Evolutionary conservation across 1,140 invertebrate genomes (phyloP).

Genomic region (Macrobrachium nipponense): DNA sequence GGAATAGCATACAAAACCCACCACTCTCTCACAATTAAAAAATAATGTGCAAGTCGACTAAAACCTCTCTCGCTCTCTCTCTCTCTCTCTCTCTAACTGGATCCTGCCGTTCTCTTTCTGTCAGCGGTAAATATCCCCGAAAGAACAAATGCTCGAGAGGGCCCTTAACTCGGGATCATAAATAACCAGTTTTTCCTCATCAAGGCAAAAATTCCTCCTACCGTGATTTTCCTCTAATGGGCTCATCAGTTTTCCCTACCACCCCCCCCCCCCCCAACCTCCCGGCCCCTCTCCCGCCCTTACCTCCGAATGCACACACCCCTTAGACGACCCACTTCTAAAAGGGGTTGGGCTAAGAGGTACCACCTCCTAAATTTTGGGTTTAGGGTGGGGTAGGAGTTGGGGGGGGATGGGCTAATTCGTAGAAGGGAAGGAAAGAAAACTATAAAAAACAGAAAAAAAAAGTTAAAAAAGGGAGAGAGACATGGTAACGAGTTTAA

Average conservation of each 20-base stretch:
- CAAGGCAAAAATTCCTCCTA: conserved; percentile 26
- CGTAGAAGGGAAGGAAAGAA: conserved; percentile 5
- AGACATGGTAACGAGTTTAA: conserved; percentile 19
- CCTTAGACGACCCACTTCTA: no score
- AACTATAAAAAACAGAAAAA: not conserved
- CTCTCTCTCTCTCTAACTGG: no score
- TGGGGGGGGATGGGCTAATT: not conserved
- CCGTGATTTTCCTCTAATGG: conserved; percentile 30
- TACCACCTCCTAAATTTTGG: no score
- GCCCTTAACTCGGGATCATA: conserved; percentile 8
- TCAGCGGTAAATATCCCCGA: conserved; percentile 1
- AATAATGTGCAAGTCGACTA: no score
- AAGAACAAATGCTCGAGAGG: not conserved
- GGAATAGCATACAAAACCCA: no score
- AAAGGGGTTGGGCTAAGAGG: no score
- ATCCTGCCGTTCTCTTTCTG: not conserved
- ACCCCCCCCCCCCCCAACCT: not conserved
- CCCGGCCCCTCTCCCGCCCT: no score
- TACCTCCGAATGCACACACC: no score
- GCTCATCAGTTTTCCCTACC: conserved; percentile 18
- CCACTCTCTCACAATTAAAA: no score
- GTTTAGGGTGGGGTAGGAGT: no score
- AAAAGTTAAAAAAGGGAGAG: no score
- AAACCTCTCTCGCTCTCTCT: no score
- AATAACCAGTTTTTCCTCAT: conserved; percentile 33